Evolutionary conservation across 2,113 vertebrate species (phyloP).

Genomic region (Xiphophorus maculatus): DNA sequence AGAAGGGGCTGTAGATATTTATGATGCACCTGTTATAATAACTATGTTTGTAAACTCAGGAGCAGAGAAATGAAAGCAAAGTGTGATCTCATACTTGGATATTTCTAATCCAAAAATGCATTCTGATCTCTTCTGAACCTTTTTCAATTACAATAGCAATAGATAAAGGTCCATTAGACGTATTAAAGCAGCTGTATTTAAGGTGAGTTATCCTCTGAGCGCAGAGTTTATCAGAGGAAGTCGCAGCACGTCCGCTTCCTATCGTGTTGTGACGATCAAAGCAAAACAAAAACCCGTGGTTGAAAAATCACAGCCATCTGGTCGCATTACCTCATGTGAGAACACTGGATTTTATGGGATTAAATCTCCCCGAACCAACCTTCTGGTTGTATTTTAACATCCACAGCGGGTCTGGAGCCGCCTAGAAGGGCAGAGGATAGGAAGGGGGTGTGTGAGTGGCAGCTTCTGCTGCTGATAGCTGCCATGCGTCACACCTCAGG

Average conservation of each 20-base stretch:
- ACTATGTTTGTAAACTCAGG: background rate
- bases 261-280: slow-evolving; percentile 7
- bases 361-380: slow-evolving; percentile 19
- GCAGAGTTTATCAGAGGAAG: slow-evolving; percentile 6
- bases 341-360: slow-evolving; percentile 33
- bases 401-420: background rate
- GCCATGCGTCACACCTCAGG: slow-evolving; percentile 80
- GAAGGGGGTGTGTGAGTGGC: slow-evolving; percentile 12
- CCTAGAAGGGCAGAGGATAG: slow-evolving; percentile 3
- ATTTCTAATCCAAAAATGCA: slow-evolving; percentile 40
- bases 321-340: slow-evolving; percentile 64
- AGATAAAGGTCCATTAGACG: slow-evolving; percentile 7
- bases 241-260: background rate
- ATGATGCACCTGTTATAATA: background rate
- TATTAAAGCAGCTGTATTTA: slow-evolving; percentile 7
- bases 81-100: slow-evolving; percentile 18
- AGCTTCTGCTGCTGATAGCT: slow-evolving; percentile 13
- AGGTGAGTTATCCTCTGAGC: background rate
- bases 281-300: slow-evolving; percentile 14
- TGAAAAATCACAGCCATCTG: slow-evolving; percentile 67
- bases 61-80: slow-evolving; percentile 17
- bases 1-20: background rate
- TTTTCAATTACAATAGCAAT: slow-evolving; percentile 2
- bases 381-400: slow-evolving; percentile 18
- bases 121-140: slow-evolving; percentile 25